phyloP scores from a whole-genome alignment of 2,888 invertebrate genomes.

The Sipha maydis region DNA sequence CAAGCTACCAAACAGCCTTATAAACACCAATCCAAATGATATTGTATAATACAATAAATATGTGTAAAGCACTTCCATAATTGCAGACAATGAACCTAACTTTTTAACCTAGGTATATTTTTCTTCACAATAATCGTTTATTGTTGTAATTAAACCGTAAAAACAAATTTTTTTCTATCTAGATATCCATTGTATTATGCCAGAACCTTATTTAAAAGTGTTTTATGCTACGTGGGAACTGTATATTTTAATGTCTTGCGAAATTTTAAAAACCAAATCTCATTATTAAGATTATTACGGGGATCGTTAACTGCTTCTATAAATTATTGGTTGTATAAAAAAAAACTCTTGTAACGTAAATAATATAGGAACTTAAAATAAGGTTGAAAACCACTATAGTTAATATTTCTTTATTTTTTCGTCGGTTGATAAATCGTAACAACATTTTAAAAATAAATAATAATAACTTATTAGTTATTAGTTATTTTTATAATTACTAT shows the following conservation, averaged over 20 bases:
- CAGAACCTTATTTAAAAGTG: neutral
- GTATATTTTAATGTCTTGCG: too few relatives aligned
- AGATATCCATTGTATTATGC: neutral
- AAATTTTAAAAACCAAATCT: too few relatives aligned
- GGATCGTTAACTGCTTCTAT: too few relatives aligned
- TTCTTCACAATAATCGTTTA: neutral
- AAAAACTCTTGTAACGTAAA: too few relatives aligned
- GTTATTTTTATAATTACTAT: too few relatives aligned
- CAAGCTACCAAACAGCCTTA: neutral
- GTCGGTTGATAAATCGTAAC: neutral
- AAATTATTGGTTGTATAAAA: too few relatives aligned
- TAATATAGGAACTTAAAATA: neutral
- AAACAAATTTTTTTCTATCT: neutral
- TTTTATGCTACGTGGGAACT: too few relatives aligned
- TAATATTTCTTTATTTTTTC: neutral
- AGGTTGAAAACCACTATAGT: neutral
- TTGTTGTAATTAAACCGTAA: neutral
- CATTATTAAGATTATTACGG: too few relatives aligned
- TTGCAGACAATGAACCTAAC: neutral
- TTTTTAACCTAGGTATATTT: too few relatives aligned
- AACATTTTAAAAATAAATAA: neutral
- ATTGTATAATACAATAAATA: neutral
- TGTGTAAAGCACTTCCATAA: neutral
- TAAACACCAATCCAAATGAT: neutral
- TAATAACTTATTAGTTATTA: too few relatives aligned